Evolutionary conservation across 2,113 vertebrate species (phyloP).

Genomic region (Malurus melanocephalus): DNA sequence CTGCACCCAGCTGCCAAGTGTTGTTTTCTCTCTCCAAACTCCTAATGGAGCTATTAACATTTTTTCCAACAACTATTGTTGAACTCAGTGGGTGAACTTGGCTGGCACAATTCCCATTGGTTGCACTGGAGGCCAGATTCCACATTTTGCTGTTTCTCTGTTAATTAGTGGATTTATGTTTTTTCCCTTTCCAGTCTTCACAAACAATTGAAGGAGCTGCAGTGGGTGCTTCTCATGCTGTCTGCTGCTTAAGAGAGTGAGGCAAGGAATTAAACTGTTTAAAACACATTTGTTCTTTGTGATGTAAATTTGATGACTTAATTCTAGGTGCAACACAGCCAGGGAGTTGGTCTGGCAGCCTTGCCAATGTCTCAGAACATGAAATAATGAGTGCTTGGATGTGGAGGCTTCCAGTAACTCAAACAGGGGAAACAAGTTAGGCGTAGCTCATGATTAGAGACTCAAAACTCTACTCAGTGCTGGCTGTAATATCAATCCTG

Average conservation of each 20-base stretch:
- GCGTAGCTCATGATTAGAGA: neutral
- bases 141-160: neutral
- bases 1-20: neutral
- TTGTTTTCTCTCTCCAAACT: neutral
- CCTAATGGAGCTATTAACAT: neutral
- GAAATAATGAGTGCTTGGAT: neutral
- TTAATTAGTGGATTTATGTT: constrained; percentile 46
- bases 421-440: neutral
- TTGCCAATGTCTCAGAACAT: neutral
- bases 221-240: constrained; percentile 7
- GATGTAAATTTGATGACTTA: constrained; percentile 47
- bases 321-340: neutral
- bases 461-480: neutral
- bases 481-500: neutral
- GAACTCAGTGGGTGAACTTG: constrained; percentile 19
- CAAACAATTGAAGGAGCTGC: constrained; percentile 18
- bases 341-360: neutral
- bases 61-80: constrained; percentile 39
- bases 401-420: neutral
- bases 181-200: neutral
- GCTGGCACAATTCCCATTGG: neutral
- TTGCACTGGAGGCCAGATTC: constrained; percentile 8
- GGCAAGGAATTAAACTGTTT: constrained; percentile 40
- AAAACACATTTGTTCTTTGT: constrained; percentile 35
- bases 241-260: constrained; percentile 13